Evolutionary conservation across 2,888 invertebrate genomes (phyloP).

Genomic region (Camponotus fellah): DNA sequence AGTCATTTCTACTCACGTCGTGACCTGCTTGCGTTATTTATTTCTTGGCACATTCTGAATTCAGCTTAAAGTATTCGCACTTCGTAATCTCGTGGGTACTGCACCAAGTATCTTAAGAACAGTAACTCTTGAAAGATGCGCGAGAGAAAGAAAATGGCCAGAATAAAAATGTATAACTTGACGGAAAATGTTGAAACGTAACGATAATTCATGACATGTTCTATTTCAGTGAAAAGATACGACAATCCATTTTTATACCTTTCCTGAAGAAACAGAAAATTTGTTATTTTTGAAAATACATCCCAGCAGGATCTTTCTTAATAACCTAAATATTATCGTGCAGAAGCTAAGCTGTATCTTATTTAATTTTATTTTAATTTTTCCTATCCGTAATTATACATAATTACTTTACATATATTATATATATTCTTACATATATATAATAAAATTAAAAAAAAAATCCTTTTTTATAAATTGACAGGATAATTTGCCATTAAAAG

Average conservation of each 20-base stretch:
- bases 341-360: neutral
- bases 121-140: slow-evolving; percentile 44
- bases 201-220: slow-evolving; percentile 45
- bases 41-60: slow-evolving; percentile 30
- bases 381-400: neutral
- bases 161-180: slow-evolving; percentile 50
- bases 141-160: slow-evolving; percentile 33
- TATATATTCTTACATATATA: too few relatives aligned
- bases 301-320: slow-evolving; percentile 16
- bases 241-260: slow-evolving; percentile 31
- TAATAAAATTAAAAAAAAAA: too few relatives aligned
- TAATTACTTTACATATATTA: neutral
- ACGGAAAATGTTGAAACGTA: slow-evolving; percentile 43
- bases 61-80: slow-evolving; percentile 54
- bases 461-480: neutral
- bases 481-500: neutral
- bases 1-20: slow-evolving; percentile 28
- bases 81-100: slow-evolving; percentile 46
- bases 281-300: slow-evolving; percentile 35
- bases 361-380: slow-evolving; percentile 11
- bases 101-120: slow-evolving; percentile 45
- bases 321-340: slow-evolving; percentile 5
- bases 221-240: slow-evolving; percentile 45
- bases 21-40: slow-evolving; percentile 40
- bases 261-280: slow-evolving; percentile 30